These are phyloP conservation scores for Thalassophryne amazonica DNA, from an alignment of 2,797 vertebrate genomes.

Conservation along the genomic window DNA sequence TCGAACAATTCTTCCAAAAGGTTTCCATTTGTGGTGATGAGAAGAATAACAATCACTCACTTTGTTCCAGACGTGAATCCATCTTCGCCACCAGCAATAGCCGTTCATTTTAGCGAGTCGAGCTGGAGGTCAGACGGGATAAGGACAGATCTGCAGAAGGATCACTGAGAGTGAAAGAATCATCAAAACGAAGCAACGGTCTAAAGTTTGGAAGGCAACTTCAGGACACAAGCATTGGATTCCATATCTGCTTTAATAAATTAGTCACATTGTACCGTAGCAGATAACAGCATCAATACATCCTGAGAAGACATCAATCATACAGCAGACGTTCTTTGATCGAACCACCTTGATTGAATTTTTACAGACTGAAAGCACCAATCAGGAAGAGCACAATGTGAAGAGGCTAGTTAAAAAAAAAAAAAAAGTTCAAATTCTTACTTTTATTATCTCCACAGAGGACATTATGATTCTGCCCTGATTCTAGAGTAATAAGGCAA, in stretches of 20 bases:
- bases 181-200: background rate
- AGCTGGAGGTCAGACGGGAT: background rate
- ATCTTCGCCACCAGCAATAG: background rate
- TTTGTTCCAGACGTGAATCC: background rate
- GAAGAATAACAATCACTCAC: background rate
- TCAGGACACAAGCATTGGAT: background rate
- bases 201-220: background rate
- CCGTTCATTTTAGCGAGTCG: background rate
- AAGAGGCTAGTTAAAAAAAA: slow-evolving; percentile 7
- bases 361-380: slow-evolving; percentile 30
- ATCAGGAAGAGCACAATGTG: background rate
- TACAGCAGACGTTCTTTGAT: background rate
- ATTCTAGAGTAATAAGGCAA: too few species aligned
- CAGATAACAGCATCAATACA: slow-evolving; percentile 14
- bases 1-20: background rate
- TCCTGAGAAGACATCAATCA: slow-evolving; percentile 26
- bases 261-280: slow-evolving; percentile 19
- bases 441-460: too few species aligned
- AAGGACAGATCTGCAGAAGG: background rate
- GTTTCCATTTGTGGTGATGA: background rate
- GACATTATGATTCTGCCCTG: too few species aligned
- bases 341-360: slow-evolving; percentile 16
- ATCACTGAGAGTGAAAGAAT: background rate
- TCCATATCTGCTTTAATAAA: slow-evolving; percentile 35
- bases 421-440: slow-evolving; percentile 8